Evolutionary conservation across 2,113 vertebrate species (phyloP).

Genomic region (Ardeotis arabs): DNA sequence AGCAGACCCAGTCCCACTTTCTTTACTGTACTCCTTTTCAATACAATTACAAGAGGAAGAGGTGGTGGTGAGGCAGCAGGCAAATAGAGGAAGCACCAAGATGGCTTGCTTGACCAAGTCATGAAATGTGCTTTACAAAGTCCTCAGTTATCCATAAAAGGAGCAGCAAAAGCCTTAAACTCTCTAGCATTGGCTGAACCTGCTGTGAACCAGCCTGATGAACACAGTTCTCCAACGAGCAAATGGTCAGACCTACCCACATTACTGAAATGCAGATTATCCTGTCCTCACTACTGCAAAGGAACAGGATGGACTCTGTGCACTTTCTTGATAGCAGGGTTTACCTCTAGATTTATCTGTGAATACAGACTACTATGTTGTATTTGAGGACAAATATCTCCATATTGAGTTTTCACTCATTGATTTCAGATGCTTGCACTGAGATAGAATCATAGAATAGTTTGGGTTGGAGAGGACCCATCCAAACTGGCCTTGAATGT

Average conservation of each 20-base stretch:
- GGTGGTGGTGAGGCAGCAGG: neutral
- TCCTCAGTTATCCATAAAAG: neutral
- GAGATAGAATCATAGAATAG: neutral
- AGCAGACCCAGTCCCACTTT: neutral
- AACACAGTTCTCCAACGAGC: neutral
- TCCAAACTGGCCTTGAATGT: no score
- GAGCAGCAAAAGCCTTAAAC: neutral
- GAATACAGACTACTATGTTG: neutral
- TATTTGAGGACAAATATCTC: neutral
- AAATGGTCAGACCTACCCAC: neutral
- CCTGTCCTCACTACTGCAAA: neutral
- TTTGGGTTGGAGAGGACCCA: no score
- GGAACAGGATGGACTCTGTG: neutral
- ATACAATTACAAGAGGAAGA: neutral
- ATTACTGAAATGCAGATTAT: neutral
- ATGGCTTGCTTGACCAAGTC: neutral
- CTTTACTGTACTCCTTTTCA: neutral
- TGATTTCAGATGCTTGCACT: neutral
- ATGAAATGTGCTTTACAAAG: neutral
- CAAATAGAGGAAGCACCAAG: neutral
- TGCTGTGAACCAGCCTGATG: accelerated
- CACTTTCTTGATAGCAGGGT: no score
- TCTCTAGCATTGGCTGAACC: neutral
- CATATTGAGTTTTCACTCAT: neutral
- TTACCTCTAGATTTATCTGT: neutral